These are phyloP conservation scores for Muschampia plurimacula DNA, from an alignment of 2,888 invertebrate genomes.

Conservation along the genomic window DNA sequence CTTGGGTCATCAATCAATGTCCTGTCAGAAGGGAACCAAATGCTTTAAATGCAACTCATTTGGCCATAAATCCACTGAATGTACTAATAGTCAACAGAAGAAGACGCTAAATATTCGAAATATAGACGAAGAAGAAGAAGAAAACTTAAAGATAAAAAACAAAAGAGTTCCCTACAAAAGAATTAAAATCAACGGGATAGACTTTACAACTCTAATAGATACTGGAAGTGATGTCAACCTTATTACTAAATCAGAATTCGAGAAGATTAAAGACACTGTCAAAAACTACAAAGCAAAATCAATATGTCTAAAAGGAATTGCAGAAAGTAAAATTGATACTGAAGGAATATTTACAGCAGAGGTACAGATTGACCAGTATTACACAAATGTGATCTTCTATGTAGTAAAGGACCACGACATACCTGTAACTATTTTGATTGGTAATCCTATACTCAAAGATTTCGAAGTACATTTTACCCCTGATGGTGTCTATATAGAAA, in stretches of 20 bases:
- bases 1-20: neutral
- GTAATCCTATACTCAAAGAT: slow-evolving; percentile 45
- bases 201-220: neutral
- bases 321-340: slow-evolving; percentile 38
- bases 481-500: slow-evolving; percentile 30
- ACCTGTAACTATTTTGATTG: slow-evolving; percentile 42
- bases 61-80: neutral
- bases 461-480: slow-evolving; percentile 42
- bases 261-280: neutral
- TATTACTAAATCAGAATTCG: slow-evolving; percentile 9
- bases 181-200: neutral
- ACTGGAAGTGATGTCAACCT: slow-evolving; percentile 11
- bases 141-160: neutral
- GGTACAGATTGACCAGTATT: slow-evolving; percentile 41
- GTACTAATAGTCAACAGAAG: neutral
- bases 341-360: slow-evolving; percentile 40
- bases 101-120: neutral
- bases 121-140: neutral
- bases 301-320: slow-evolving; percentile 38
- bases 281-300: neutral
- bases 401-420: slow-evolving; percentile 42
- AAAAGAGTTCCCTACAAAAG: neutral
- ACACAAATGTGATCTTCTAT: slow-evolving; percentile 35
- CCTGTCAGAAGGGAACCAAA: neutral
- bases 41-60: neutral